Percentiles rank a stretch among this genome's conserved stretches.
Evolutionary conservation across 2,797 vertebrate species (phyloP).

Genomic region (Gastrophryne carolinensis): DNA sequence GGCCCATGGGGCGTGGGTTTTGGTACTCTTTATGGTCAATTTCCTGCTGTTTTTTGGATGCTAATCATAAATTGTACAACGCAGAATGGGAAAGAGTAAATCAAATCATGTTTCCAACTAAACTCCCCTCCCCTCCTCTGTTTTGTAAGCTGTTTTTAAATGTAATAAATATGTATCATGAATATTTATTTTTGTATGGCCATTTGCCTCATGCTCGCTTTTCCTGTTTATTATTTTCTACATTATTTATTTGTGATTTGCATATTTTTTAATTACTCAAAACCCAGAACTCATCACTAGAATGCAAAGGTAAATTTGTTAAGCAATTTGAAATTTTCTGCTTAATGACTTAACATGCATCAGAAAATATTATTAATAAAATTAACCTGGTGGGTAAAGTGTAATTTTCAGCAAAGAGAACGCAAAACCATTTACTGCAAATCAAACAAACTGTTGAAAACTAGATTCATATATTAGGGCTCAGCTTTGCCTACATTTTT

Average conservation of each 20-base stretch:
- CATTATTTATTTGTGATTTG: conserved; percentile 55
- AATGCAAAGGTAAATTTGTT: conserved; percentile 65
- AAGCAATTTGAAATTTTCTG: conserved; percentile 75
- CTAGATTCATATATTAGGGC: too few relatives aligned
- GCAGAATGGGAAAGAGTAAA: too few relatives aligned
- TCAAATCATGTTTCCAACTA: neutral
- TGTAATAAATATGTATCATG: conserved; percentile 15
- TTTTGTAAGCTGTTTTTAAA: neutral
- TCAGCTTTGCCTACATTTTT: too few relatives aligned
- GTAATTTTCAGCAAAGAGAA: conserved; percentile 79
- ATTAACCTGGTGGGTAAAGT: conserved; percentile 80
- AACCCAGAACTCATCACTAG: conserved; percentile 65
- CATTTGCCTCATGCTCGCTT: conserved; percentile 2
- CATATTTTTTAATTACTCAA: conserved; percentile 68
- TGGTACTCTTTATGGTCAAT: too few relatives aligned
- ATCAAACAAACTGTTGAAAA: too few relatives aligned
- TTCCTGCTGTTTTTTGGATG: too few relatives aligned
- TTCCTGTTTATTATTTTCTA: conserved; percentile 42
- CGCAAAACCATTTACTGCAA: too few relatives aligned
- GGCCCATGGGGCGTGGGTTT: too few relatives aligned
- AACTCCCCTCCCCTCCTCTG: neutral
- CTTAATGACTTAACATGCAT: conserved; percentile 71
- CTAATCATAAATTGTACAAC: too few relatives aligned
- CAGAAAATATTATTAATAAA: conserved; percentile 76
- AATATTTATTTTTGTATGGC: conserved; percentile 23